A percentile compares a stretch with the other conserved stretches of the same genome.
Evolutionary conservation across 2,113 vertebrate genomes (phyloP).

Genomic region (Triplophysa dalaica): DNA sequence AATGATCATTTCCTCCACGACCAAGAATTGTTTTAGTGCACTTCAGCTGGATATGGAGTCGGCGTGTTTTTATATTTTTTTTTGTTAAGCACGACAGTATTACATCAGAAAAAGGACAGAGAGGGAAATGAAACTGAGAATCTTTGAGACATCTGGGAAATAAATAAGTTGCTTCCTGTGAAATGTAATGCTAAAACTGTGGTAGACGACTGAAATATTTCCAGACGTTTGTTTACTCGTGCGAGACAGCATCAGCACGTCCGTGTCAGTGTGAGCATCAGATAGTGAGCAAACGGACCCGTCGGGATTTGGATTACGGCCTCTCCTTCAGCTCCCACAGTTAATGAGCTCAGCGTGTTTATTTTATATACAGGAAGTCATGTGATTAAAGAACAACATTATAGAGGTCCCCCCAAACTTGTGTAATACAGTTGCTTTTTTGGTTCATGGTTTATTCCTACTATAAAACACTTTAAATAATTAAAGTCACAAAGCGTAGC

Average conservation of each 20-base stretch:
- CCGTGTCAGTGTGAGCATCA: slow-evolving; percentile 21
- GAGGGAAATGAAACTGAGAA: not conserved
- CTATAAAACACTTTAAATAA: too few species aligned
- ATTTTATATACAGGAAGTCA: not conserved
- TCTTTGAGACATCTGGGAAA: slow-evolving; percentile 31
- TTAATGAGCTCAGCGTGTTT: not conserved
- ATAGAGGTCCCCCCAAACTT: not conserved
- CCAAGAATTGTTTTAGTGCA: too few species aligned
- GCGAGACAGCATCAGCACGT: not conserved
- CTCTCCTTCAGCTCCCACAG: slow-evolving; percentile 23
- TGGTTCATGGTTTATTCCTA: too few species aligned
- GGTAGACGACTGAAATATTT: slow-evolving; percentile 4
- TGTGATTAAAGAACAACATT: slow-evolving; percentile 3
- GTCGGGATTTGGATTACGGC: slow-evolving; percentile 42
- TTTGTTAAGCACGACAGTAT: not conserved
- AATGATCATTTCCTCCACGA: too few species aligned
- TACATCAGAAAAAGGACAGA: not conserved
- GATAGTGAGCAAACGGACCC: slow-evolving; percentile 45
- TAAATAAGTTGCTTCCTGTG: slow-evolving; percentile 7
- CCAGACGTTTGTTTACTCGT: slow-evolving; percentile 12
- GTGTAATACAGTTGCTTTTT: too few species aligned
- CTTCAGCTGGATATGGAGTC: too few species aligned
- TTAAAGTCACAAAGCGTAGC: too few species aligned
- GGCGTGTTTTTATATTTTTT: not conserved
- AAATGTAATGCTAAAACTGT: not conserved